phyloP scores from a whole-genome alignment of 2,888 invertebrate genomes.

The Amblyjoppa fuscipennis region DNA sequence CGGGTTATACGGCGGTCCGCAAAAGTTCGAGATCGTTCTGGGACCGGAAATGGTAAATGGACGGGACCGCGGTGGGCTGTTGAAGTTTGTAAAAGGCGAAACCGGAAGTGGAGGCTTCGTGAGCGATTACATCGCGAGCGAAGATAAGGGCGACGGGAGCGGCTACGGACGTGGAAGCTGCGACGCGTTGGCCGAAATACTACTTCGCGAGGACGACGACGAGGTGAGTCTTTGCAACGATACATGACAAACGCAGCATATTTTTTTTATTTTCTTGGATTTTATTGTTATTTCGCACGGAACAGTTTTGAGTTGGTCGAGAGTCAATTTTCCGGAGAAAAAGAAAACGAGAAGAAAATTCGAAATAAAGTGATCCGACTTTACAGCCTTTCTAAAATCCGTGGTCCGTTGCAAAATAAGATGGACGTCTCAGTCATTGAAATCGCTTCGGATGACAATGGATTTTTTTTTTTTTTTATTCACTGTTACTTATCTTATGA shows the following conservation, averaged over 20 bases:
- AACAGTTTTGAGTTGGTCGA: neutral
- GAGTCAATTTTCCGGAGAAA: too few relatives aligned
- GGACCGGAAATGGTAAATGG: neutral
- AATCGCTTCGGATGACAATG: neutral
- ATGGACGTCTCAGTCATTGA: slow-evolving; percentile 13
- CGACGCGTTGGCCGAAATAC: neutral
- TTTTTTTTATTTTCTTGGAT: neutral
- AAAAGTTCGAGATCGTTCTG: neutral
- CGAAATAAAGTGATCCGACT: neutral
- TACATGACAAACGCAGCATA: neutral
- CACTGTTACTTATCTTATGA: neutral
- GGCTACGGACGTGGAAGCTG: slow-evolving; percentile 1
- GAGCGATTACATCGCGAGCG: neutral
- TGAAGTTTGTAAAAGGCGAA: neutral
- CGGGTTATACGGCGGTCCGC: neutral
- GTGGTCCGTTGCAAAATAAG: neutral
- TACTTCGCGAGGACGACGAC: neutral
- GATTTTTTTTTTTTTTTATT: neutral
- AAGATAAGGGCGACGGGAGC: neutral
- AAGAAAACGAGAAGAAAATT: too few relatives aligned
- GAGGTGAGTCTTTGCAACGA: slow-evolving; percentile 1
- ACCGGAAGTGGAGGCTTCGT: neutral
- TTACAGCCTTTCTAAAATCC: neutral
- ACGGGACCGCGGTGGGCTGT: neutral
- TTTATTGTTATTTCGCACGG: too few relatives aligned